Percentiles rank a stretch among this genome's conserved stretches.
Evolutionary conservation across 2,888 invertebrate species (phyloP).

Genomic region (Archaeoteleia sp.): DNA sequence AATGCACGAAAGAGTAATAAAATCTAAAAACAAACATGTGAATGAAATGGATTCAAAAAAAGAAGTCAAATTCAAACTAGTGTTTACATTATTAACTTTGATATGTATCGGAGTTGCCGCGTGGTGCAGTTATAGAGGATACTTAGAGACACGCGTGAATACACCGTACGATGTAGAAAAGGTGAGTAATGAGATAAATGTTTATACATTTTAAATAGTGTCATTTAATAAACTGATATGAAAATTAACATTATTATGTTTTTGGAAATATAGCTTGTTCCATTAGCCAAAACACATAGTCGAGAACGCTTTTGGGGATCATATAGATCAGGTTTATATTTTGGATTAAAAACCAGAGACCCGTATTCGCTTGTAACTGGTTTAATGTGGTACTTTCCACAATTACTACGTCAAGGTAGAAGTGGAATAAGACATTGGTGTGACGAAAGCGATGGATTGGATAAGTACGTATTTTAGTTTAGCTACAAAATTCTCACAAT

Average conservation of each 20-base stretch:
- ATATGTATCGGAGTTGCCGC: constrained; percentile 80
- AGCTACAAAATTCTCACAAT: too few species aligned
- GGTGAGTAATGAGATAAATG: too few species aligned
- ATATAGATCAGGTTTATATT: constrained; percentile 91
- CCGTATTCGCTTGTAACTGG: constrained; percentile 93
- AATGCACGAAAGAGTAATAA: constrained; percentile 44
- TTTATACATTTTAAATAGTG: too few species aligned
- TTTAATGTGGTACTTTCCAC: constrained; percentile 96
- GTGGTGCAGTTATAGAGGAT: constrained; percentile 87
- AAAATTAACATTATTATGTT: constrained; percentile 4
- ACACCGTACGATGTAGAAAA: constrained; percentile 88
- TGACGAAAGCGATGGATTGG: constrained; percentile 88
- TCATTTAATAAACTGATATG: not conserved
- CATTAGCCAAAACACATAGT: constrained; percentile 81
- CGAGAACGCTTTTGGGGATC: constrained; percentile 95
- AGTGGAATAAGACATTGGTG: constrained; percentile 93
- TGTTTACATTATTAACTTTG: constrained; percentile 45
- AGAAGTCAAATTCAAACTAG: constrained; percentile 37
- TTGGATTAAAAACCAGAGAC: constrained; percentile 93
- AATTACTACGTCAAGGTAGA: constrained; percentile 80
- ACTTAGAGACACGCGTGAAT: constrained; percentile 90
- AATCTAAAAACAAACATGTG: constrained; percentile 44
- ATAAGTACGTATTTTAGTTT: constrained; percentile 76
- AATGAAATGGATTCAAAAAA: constrained; percentile 35
- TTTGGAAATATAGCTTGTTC: constrained; percentile 79